A percentile compares a stretch with the other conserved stretches of the same genome.
Conservation (phyloP, 2,113 vertebrate genomes). For the Electrona antarctica region DNA sequence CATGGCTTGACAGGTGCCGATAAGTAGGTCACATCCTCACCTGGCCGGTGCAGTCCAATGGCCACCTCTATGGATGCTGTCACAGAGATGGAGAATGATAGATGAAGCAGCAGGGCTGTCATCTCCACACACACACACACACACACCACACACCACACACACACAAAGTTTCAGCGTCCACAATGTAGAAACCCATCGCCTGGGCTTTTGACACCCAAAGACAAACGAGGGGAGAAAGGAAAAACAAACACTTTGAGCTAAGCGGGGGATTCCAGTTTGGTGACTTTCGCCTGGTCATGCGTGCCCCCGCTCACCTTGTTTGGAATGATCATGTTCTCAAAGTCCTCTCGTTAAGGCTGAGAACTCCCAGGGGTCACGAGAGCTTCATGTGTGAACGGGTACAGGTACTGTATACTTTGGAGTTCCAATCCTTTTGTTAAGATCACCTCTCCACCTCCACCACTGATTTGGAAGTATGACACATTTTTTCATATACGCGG, state of each 20-base stretch:
- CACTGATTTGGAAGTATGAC: no score
- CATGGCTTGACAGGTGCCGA: conserved; percentile 61
- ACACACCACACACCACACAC: not conserved
- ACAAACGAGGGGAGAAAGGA: conserved; percentile 61
- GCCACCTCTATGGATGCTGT: conserved; percentile 10
- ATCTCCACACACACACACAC: conserved; percentile 13
- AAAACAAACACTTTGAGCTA: conserved; percentile 61
- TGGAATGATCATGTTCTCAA: conserved; percentile 34
- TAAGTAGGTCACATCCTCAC: conserved; percentile 50
- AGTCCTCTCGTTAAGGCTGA: conserved; percentile 21
- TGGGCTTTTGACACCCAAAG: conserved; percentile 29
- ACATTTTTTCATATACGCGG: no score
- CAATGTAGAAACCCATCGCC: conserved; percentile 34
- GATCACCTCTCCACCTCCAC: no score
- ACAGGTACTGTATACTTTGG: conserved; percentile 11
- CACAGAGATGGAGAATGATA: conserved; percentile 55
- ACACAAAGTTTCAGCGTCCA: conserved; percentile 49
- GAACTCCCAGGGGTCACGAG: not conserved
- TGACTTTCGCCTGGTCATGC: conserved; percentile 54
- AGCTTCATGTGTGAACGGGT: conserved; percentile 37
- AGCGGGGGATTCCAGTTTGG: conserved; percentile 51
- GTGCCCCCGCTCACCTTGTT: conserved; percentile 37
- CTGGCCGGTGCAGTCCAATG: conserved; percentile 21
- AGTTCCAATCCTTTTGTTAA: not conserved
- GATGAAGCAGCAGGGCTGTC: conserved; percentile 54